Conservation (phyloP, 1,140 invertebrate species). For the Chrysopa pallens region DNA sequence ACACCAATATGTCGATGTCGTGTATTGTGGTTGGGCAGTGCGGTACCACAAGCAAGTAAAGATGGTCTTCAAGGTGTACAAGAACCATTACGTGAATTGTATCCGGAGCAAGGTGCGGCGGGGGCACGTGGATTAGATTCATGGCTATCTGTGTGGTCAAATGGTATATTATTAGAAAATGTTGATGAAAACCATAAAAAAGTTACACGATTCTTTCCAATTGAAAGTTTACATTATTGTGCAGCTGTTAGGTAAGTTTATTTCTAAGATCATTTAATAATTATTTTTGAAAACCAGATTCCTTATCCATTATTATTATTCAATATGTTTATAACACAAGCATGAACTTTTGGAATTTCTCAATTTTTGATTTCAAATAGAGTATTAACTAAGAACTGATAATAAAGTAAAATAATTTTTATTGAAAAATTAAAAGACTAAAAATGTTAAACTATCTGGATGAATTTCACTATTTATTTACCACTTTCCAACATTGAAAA, state of each 20-base stretch:
- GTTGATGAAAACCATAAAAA: constrained; percentile 89
- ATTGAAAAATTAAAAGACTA: too few species aligned
- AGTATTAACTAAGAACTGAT: too few species aligned
- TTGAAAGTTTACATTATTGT: constrained; percentile 91
- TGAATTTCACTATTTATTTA: too few species aligned
- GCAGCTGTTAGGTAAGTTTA: constrained; percentile 81
- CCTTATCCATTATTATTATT: too few species aligned
- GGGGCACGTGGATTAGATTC: constrained; percentile 87
- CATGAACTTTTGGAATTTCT: too few species aligned
- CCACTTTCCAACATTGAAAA: too few species aligned
- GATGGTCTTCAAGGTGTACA: constrained; percentile 96
- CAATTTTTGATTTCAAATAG: too few species aligned
- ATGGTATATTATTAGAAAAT: constrained; percentile 90
- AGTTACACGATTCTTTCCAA: constrained; percentile 92
- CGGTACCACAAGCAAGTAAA: constrained; percentile 93
- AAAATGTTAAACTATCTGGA: too few species aligned
- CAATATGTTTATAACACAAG: too few species aligned
- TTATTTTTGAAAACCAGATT: too few species aligned
- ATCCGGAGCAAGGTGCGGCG: constrained; percentile 75
- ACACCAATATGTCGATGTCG: constrained; percentile 90
- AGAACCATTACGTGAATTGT: constrained; percentile 89
- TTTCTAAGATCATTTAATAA: too few species aligned
- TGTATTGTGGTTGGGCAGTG: constrained; percentile 94
- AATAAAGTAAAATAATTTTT: too few species aligned
- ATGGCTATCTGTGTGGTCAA: constrained; percentile 94